Evolutionary conservation across 1,140 invertebrate species (phyloP), one percentile per base, ranked within the genome.

Genomic region (Diachasmimorpha longicaudata): DNA sequence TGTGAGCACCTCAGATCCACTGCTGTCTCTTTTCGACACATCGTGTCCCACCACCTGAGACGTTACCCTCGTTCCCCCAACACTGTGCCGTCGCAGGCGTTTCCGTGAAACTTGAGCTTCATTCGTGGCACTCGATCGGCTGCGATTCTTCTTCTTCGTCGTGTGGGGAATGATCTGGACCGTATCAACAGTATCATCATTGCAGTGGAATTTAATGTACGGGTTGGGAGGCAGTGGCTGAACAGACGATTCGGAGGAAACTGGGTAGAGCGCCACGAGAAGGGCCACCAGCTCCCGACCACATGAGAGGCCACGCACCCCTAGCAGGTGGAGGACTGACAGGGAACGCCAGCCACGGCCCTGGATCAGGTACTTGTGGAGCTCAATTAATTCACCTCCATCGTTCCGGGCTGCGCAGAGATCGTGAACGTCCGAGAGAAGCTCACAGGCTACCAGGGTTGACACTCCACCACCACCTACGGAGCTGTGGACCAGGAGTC

Each of bases 331-430:
- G 6, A 93, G 86, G 44, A 91, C 87, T 52, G 91, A 89, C 11
- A 93, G 84, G 70, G 90, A 90, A 67, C 90, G 86, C 92, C 92
- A 93, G 11, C 92, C 92, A 69, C 91, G 86, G 23, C 91, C 92
- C 4, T 89, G 87, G 0, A 91, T 84, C 67, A 93, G 77, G 80
- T 93, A 92, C 66, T 88, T 90, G 39, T 89, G 87, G 39, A 93
- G 80, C 10, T 87, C 77, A 3, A 81, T 72, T 14, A 91, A 81
- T 77, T 91, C 88, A 19, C 80, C 84, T 13, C 84, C 85, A 81
- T 89, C 83, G 77, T 82, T 82, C 79, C 82, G 81, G 72, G 85
- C 80, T 74, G 88, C 81, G 84, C 90, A 91, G 68, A 92, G 79
- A 82, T 90, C 88, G 81, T 93, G 91, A 14, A 93, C 90, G 72